Base-by-base conservation (phyloP, 2,113 vertebrate genomes). In the Haliaeetus leucogaster region DNA sequence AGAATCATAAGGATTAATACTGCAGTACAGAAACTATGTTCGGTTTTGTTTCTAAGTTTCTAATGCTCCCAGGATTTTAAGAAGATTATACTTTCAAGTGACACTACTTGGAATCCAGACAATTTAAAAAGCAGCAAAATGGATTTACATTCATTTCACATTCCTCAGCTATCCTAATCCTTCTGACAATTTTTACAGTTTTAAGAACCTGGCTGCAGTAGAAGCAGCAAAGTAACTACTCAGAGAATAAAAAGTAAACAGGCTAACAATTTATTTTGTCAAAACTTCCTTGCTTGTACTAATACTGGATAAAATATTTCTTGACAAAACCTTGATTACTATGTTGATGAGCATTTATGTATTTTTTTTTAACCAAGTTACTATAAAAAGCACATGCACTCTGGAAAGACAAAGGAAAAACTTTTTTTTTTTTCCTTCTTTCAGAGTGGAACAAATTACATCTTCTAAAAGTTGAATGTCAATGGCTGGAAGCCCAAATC, bases 401-500 rank as follows among this genome's bases (percentile, higher is more conserved):
- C 78, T 62, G 45, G 48, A 85, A 95, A 90, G 84, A 97, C 80
- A 96, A 97, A 95, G 47, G 29, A 86, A 81, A 95, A 71, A 5
- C 4, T 17, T 63, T 76, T 34, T 36, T 84, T 71, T 55, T 10
- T 50, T 48, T 63, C 40, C 10, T 79, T 95, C 53, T 68, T 87
- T 77, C 65, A 67, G 67, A 95, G 55, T 90, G 89, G 94, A 95
- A 97, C 66, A 88, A 91, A 94, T 97, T 94, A 94, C 78, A 72
- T 93, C 91, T 87, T 92, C 87, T 85, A 87, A 93, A 95, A 95
- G 91, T 36, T 91, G 63, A 77, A 91, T 38, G 68, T 82, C 84
- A 77, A 23, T 93, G 96, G 94, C 96, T 97, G 66, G 89, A 86
- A 94, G 96, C 97, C 95, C 82, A 91, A 95, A 94, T 92, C 55